These are phyloP conservation scores for Rhea americana DNA, from an alignment of 2,113 vertebrate species.

Conservation along the genomic window DNA sequence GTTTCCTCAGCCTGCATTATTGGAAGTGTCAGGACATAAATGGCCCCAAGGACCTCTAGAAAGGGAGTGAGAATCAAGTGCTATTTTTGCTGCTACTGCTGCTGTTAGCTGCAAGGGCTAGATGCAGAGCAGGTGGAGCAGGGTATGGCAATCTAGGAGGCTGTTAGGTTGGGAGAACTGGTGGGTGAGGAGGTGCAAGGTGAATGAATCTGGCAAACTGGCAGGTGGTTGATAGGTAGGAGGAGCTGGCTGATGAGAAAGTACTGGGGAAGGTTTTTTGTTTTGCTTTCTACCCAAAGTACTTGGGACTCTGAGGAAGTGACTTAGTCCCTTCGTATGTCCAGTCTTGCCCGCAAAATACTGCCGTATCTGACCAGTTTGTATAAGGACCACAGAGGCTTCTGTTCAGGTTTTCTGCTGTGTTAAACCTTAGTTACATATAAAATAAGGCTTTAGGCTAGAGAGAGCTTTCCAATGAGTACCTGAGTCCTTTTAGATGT, in stretches of 20 bases:
- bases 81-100: slow-evolving; percentile 36
- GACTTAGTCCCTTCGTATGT: background rate
- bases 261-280: background rate
- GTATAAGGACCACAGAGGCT: background rate
- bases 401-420: background rate
- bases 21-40: slow-evolving; percentile 50
- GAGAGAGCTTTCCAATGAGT: background rate
- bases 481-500: background rate
- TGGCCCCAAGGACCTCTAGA: slow-evolving; percentile 5
- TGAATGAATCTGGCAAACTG: background rate
- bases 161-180: background rate
- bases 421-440: background rate
- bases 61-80: slow-evolving; percentile 23
- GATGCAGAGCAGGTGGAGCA: slow-evolving; percentile 31
- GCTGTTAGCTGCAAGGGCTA: background rate
- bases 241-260: background rate
- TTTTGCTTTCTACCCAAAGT: background rate
- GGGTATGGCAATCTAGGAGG: background rate
- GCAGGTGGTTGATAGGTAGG: background rate
- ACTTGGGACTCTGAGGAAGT: background rate
- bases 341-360: background rate
- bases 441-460: background rate
- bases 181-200: background rate
- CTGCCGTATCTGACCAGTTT: background rate
- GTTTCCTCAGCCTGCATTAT: slow-evolving; percentile 30